These are phyloP conservation scores for Eupithecia dodoneata DNA, from an alignment of 2,888 invertebrate genomes.

Conservation along the genomic window DNA sequence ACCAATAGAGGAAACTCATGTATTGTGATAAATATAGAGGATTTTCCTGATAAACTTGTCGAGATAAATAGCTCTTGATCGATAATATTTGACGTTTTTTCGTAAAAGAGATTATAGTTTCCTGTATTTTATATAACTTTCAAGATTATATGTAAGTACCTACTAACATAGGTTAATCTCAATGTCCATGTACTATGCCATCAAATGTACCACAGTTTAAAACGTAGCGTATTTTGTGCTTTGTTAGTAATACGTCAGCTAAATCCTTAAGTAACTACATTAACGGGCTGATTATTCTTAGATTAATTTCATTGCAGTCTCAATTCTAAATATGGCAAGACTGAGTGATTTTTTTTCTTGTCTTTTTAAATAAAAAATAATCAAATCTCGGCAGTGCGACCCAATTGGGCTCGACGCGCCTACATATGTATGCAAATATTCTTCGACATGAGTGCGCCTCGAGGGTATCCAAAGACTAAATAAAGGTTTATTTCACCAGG, in stretches of 20 bases:
- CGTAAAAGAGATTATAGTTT: background rate
- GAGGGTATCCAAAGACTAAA: background rate
- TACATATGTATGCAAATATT: background rate
- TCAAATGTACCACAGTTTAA: background rate
- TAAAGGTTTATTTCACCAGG: conserved; percentile 45
- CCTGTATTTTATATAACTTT: background rate
- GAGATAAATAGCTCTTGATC: conserved; percentile 34
- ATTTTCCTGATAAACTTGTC: background rate
- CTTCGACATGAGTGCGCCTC: background rate
- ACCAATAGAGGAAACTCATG: background rate
- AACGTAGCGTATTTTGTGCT: background rate
- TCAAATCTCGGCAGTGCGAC: background rate
- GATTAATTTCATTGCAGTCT: background rate
- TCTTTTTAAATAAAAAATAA: background rate
- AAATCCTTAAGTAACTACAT: background rate
- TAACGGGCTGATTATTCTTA: background rate
- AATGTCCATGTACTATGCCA: background rate
- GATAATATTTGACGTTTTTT: background rate
- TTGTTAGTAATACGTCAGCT: background rate
- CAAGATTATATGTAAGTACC: background rate
- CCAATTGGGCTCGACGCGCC: background rate
- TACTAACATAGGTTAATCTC: too few relatives aligned
- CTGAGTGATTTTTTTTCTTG: background rate
- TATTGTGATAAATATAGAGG: background rate
- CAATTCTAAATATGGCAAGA: background rate